Evolutionary conservation across 2,113 vertebrate species (phyloP).

Genomic region (Pseudolaguvia tuberculata): DNA sequence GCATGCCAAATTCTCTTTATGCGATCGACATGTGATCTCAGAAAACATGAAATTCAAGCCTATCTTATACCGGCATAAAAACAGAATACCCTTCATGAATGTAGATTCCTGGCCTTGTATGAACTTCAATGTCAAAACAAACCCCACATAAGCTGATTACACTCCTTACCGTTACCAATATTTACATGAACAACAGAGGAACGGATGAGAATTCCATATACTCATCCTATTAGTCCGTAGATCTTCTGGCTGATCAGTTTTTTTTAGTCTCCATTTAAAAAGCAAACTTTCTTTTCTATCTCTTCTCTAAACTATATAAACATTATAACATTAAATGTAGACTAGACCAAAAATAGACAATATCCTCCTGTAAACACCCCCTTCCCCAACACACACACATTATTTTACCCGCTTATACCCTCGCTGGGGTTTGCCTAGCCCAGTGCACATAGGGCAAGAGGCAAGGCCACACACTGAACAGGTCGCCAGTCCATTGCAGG

Average conservation of each 20-base stretch:
- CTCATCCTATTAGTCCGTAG: too few species aligned
- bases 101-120: neutral
- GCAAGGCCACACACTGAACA: too few species aligned
- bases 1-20: neutral
- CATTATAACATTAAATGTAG: conserved; percentile 12
- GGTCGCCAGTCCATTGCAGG: too few species aligned
- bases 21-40: neutral
- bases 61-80: neutral
- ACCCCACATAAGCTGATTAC: neutral
- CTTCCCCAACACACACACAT: neutral
- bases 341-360: conserved; percentile 2
- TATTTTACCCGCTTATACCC: neutral
- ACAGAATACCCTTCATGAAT: neutral
- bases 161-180: conserved; percentile 1
- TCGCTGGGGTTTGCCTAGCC: too few species aligned
- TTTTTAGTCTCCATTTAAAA: too few species aligned
- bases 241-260: too few species aligned
- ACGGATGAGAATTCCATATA: neutral
- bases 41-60: neutral
- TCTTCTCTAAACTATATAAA: neutral
- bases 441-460: too few species aligned
- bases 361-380: conserved; percentile 2
- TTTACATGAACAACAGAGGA: neutral
- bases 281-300: neutral
- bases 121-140: neutral